These are phyloP conservation scores for Lissonota sp. DNA, from an alignment of 2,888 invertebrate species.

Conservation along the genomic window DNA sequence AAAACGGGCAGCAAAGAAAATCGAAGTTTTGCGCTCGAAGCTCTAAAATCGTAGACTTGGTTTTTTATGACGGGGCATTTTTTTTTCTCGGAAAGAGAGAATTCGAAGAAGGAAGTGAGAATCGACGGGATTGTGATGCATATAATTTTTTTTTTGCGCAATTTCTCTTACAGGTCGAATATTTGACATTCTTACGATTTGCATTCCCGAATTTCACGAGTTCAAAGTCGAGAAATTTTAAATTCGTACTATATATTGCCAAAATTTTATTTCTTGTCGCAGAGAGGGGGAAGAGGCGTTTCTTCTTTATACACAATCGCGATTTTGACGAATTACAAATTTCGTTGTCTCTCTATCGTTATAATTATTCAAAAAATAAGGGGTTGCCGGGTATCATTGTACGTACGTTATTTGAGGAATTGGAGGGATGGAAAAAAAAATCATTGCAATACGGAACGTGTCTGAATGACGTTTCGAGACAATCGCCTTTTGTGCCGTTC, in stretches of 20 bases:
- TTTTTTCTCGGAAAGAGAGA: not conserved
- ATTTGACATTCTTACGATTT: not conserved
- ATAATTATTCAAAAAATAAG: slow-evolving; percentile 8
- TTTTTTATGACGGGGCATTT: not conserved
- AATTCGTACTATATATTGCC: too few relatives aligned
- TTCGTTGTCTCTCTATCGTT: not conserved
- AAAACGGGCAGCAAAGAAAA: slow-evolving; percentile 89
- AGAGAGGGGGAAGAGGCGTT: too few relatives aligned
- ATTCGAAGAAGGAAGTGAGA: not conserved
- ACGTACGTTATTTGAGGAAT: slow-evolving; percentile 18
- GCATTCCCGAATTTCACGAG: slow-evolving; percentile 2
- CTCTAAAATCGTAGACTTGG: slow-evolving; percentile 85
- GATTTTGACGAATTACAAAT: not conserved
- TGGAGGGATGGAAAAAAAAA: not conserved
- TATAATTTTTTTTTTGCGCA: not conserved
- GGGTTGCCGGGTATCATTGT: slow-evolving; percentile 52
- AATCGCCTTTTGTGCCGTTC: slow-evolving; percentile 34
- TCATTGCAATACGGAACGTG: slow-evolving; percentile 22
- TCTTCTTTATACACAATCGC: too few relatives aligned
- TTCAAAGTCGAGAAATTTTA: not conserved
- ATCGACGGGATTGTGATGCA: too few relatives aligned
- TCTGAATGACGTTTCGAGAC: not conserved
- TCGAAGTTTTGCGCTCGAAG: slow-evolving; percentile 90
- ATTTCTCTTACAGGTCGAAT: slow-evolving; percentile 13
- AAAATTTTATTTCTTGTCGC: too few relatives aligned